Conservation (phyloP, 2,888 invertebrate genomes). For the Eristalinus sepulchralis region DNA sequence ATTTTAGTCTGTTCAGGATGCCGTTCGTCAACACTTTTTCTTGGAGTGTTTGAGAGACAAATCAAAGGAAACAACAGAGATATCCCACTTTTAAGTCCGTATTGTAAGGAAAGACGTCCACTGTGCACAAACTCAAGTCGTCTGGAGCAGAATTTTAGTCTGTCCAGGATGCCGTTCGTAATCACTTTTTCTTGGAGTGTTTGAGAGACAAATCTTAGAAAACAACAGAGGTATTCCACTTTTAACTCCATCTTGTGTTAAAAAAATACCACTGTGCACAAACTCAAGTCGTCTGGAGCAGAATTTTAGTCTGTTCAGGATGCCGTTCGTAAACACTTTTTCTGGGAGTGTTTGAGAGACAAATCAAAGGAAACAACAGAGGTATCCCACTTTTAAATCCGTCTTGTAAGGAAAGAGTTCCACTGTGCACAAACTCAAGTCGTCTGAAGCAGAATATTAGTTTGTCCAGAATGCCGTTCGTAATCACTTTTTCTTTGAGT, state of each 20-base stretch:
- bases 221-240: background rate
- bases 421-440: conserved; percentile 31
- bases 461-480: conserved; percentile 39
- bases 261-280: background rate
- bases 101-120: no score
- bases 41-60: conserved; percentile 54
- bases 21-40: conserved; percentile 30
- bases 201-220: background rate
- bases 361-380: background rate
- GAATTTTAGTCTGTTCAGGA: conserved; percentile 20
- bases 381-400: conserved; percentile 26
- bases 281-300: conserved; percentile 27
- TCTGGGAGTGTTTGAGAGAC: conserved; percentile 33
- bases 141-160: background rate
- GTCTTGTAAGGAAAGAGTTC: no score
- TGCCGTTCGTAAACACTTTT: conserved; percentile 22
- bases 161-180: background rate
- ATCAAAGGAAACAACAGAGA: conserved; percentile 1
- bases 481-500: conserved; percentile 26
- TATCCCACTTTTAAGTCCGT: conserved; percentile 47
- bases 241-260: background rate
- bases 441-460: conserved; percentile 24
- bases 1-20: conserved; percentile 43
- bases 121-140: background rate
- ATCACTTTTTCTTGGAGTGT: background rate